Conservation (phyloP, 2,113 vertebrate species). For the Albula goreensis region DNA sequence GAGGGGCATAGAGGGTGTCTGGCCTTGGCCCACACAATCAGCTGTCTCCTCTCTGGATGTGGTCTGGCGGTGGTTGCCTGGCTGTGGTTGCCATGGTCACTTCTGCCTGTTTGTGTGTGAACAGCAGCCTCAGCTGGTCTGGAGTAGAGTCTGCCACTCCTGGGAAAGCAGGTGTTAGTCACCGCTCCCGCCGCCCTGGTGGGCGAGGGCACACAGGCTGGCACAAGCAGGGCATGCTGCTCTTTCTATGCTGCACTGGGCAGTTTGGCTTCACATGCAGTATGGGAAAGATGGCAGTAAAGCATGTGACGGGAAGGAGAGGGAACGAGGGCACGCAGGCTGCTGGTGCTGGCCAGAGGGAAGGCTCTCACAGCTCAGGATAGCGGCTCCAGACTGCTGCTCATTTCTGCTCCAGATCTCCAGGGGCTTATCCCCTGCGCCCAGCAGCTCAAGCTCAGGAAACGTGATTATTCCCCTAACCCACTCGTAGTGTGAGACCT, state of each 20-base stretch:
- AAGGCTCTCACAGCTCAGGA: background rate
- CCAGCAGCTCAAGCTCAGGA: background rate
- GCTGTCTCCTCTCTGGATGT: background rate
- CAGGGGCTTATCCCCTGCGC: background rate
- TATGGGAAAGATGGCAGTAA: background rate
- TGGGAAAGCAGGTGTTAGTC: conserved; percentile 43
- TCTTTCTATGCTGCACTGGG: background rate
- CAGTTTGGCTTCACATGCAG: conserved; percentile 6
- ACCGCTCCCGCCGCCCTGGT: conserved; percentile 22
- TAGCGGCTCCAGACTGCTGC: background rate
- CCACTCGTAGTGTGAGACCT: background rate
- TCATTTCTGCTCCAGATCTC: background rate
- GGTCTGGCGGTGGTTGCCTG: background rate
- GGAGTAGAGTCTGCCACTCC: conserved; percentile 6
- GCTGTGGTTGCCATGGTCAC: background rate
- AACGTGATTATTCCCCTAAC: background rate
- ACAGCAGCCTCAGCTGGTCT: conserved; percentile 41
- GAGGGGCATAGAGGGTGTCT: background rate
- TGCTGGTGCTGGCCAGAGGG: background rate
- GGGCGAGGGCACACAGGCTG: background rate
- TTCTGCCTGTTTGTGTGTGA: conserved; percentile 22
- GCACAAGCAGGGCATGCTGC: background rate
- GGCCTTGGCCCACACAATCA: background rate
- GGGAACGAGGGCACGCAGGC: background rate
- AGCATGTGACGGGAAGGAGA: background rate